Conservation (phyloP, 2,888 invertebrate species). For the Monoplex corrugatus region DNA sequence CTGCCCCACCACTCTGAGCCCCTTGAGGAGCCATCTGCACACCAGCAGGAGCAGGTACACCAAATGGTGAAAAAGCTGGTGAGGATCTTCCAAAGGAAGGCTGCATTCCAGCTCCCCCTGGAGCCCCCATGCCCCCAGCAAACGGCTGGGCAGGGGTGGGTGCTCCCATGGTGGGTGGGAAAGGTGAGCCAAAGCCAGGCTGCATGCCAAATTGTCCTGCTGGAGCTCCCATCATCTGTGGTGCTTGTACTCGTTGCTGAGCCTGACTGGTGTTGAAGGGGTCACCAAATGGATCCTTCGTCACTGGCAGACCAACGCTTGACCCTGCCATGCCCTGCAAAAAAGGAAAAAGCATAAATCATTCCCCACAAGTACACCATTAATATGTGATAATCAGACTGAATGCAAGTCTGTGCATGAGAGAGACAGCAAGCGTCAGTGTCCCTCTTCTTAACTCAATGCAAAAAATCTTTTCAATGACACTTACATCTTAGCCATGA, state of each 20-base stretch:
- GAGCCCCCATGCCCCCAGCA: slow-evolving; percentile 13
- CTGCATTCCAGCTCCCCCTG: neutral
- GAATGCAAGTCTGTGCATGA: neutral
- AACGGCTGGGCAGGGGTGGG: slow-evolving; percentile 27
- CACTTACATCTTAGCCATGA: no score
- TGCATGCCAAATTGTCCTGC: slow-evolving; percentile 46
- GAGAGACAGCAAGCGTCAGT: neutral
- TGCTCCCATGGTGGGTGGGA: slow-evolving; percentile 7
- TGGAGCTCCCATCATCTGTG: neutral
- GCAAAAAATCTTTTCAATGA: no score
- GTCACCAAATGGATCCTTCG: slow-evolving; percentile 65
- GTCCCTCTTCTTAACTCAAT: no score
- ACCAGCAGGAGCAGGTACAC: neutral
- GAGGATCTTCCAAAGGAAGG: slow-evolving; percentile 50
- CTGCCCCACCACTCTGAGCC: slow-evolving; percentile 39
- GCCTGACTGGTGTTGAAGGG: slow-evolving; percentile 57
- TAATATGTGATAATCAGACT: neutral
- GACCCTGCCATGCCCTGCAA: slow-evolving; percentile 3
- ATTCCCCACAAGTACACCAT: neutral
- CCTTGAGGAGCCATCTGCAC: neutral
- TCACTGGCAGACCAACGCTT: slow-evolving; percentile 55
- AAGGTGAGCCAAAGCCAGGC: slow-evolving; percentile 20
- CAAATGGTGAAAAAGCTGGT: slow-evolving; percentile 47
- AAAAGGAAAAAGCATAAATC: neutral
- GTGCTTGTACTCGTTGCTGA: slow-evolving; percentile 39